These are phyloP conservation scores for Dipodomys merriami DNA, from an alignment of 2,113 vertebrate genomes.

Conservation along the genomic window DNA sequence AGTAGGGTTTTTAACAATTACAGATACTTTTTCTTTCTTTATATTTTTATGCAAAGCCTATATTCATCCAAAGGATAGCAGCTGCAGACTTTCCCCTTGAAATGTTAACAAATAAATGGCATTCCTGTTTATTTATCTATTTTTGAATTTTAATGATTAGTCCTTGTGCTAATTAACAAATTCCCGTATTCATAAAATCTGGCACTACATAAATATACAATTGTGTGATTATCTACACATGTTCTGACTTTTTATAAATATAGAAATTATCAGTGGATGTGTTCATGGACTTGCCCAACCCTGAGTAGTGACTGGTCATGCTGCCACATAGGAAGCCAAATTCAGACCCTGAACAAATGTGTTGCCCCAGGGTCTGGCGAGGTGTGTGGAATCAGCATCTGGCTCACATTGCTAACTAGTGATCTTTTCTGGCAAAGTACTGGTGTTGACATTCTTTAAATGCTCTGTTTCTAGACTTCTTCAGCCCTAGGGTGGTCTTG, in stretches of 20 bases:
- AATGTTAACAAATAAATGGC: conserved; percentile 80
- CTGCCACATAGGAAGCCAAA: conserved; percentile 53
- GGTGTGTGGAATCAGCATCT: conserved; percentile 58
- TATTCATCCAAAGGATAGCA: conserved; percentile 84
- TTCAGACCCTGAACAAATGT: conserved; percentile 52
- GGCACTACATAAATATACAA: conserved; percentile 78
- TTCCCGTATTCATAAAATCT: conserved; percentile 77
- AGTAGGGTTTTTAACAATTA: conserved; percentile 82
- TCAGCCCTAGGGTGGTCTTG: conserved; percentile 46
- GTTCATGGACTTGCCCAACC: conserved; percentile 65
- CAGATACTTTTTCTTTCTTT: conserved; percentile 80
- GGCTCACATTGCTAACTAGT: conserved; percentile 37
- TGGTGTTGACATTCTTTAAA: conserved; percentile 71
- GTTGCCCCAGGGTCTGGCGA: conserved; percentile 68
- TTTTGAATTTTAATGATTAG: conserved; percentile 83
- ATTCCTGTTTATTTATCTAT: conserved; percentile 82
- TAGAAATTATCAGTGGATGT: conserved; percentile 71
- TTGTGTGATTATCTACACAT: conserved; percentile 81
- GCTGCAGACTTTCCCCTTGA: conserved; percentile 79
- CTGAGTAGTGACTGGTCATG: conserved; percentile 35
- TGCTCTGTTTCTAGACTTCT: conserved; percentile 52
- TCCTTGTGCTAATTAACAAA: conserved; percentile 75
- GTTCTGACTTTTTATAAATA: conserved; percentile 72
- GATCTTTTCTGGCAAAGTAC: conserved; percentile 59
- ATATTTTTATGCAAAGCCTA: conserved; percentile 75